Percentiles rank a stretch among this genome's conserved stretches.
phyloP scores from a whole-genome alignment of 1,140 invertebrate genomes.

The Aphis gossypii region DNA sequence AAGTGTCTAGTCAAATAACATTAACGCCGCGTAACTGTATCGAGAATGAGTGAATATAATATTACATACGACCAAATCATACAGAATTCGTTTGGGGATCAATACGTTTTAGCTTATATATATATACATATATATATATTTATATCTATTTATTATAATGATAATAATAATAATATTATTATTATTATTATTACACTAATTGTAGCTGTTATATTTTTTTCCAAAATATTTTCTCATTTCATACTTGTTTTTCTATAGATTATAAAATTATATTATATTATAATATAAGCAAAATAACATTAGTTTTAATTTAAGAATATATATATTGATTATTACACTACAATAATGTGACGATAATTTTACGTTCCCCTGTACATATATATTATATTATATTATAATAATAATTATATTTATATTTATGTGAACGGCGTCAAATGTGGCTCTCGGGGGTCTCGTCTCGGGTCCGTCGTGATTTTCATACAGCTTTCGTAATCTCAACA shows the following conservation, averaged over 20 bases:
- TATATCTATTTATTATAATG: background rate
- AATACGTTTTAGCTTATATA: conserved; percentile 33
- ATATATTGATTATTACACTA: background rate
- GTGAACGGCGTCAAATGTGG: background rate
- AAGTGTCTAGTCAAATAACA: background rate
- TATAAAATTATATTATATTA: background rate
- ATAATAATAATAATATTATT: background rate
- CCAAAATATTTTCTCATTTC: conserved; percentile 18
- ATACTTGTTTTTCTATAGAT: background rate
- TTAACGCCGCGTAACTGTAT: background rate
- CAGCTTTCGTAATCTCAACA: background rate
- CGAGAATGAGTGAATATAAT: background rate
- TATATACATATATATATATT: background rate
- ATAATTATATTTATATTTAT: background rate
- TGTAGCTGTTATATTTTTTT: background rate
- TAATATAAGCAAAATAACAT: background rate
- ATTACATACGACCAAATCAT: conserved; percentile 27
- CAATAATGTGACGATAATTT: background rate
- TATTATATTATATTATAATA: background rate
- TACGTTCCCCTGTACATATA: background rate
- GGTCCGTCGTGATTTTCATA: background rate
- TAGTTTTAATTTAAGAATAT: conserved; percentile 29
- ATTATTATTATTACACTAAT: background rate
- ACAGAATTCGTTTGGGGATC: conserved; percentile 34
- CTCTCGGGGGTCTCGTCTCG: background rate